Evolutionary conservation across 2,113 vertebrate species (phyloP), one percentile per base, ranked within the genome.

Genomic region (Sprattus sprattus): DNA sequence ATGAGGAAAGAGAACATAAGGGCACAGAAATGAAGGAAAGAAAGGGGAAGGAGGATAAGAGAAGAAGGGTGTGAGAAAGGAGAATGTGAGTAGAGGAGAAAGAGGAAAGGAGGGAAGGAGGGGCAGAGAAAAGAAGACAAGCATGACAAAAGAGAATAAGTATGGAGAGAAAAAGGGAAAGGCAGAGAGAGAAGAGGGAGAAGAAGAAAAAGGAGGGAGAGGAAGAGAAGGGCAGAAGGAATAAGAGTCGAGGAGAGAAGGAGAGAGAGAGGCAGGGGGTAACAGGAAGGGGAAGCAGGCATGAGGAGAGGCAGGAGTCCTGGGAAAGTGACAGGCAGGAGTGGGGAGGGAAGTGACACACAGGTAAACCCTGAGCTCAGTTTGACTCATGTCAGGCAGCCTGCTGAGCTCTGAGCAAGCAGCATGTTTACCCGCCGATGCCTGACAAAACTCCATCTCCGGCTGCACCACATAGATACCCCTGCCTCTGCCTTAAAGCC

Each of bases 21-120:
- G 39, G 39, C 39, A 39, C 39, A 25, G 60, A 71, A 25, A 85
- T 83, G 15, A 91, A 93, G 6, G 92, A 94, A 0, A 92, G 93
- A 32, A 50, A 44, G 9, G 54, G 45, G 10, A 28, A 22, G 2
- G 49, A 47, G 28, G 13, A 39, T 32, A 39, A 16, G 1, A 82
- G 47, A 11, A 20, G n/a, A 78, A 6, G 8, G 44, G 39, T 39
- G 39, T 39, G 39, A 3, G 0, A 47, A 13, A 8, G 44, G 47
- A 50, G 46, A 64, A 52, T 20, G 22, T 25, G 18, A 57, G 18
- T 16, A n/a, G 7, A 8, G 20, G 22, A 20, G 18, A 57, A 20
- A 64, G 22, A 64, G 9, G 6, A 25, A 64, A 25, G 9, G 22
- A 18, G 52, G 18, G 52, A 57, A 6, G 46, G 44, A 6, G 39